Evolutionary conservation across 1,140 invertebrate genomes (phyloP).

Genomic region (Zaprionus nigranus): DNA sequence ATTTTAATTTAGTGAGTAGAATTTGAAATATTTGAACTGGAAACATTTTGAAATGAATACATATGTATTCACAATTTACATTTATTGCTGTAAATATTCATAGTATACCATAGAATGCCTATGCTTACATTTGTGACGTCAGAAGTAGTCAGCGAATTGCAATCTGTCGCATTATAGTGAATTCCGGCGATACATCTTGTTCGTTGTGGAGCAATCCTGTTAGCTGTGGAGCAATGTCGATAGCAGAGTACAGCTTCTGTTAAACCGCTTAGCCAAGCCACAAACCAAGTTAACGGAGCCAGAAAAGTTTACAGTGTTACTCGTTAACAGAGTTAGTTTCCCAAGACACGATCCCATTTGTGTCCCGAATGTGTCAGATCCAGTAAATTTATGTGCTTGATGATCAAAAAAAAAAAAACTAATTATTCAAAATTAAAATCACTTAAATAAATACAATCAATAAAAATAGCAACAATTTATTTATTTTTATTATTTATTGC

Average conservation of each 20-base stretch:
- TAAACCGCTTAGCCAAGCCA: not conserved
- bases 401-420: no score
- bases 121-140: not conserved
- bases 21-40: not conserved
- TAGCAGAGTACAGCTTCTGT: not conserved
- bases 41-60: not conserved
- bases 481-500: no score
- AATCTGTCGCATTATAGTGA: not conserved
- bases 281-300: constrained; percentile 5
- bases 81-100: not conserved
- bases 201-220: constrained; percentile 26
- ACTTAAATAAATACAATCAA: no score
- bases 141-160: not conserved
- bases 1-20: not conserved
- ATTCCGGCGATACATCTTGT: not conserved
- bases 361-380: no score
- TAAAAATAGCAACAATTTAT: no score
- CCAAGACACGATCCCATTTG: no score
- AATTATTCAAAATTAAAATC: no score
- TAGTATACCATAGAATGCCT: no score
- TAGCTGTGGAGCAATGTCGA: not conserved
- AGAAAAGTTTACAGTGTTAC: no score
- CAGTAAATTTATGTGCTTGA: no score
- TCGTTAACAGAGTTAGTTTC: not conserved
- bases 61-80: not conserved